A percentile compares a stretch with the other conserved stretches of the same genome.
Evolutionary conservation across 2,797 vertebrate genomes (phyloP).

Genomic region (Triplophysa bombifrons): DNA sequence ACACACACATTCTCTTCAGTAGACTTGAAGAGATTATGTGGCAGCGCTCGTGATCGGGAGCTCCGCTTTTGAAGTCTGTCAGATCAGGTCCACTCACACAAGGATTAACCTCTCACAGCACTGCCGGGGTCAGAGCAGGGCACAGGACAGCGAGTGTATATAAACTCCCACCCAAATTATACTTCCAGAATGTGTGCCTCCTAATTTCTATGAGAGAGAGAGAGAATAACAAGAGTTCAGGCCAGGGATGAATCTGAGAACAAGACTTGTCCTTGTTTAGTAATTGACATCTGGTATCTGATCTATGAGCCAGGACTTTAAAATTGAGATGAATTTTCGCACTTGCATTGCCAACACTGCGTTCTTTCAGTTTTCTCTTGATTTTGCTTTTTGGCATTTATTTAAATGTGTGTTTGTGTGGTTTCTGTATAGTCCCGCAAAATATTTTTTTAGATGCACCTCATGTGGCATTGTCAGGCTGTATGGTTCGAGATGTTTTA

Average conservation of each 20-base stretch:
- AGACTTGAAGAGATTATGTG: conserved; percentile 24
- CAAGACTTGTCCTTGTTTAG: conserved; percentile 10
- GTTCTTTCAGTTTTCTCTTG: too few relatives aligned
- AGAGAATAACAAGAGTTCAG: background rate
- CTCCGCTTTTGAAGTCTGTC: conserved; percentile 49
- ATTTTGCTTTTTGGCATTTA: too few relatives aligned
- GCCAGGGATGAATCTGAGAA: conserved; percentile 27
- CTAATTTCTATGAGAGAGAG: background rate
- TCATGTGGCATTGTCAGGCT: too few relatives aligned
- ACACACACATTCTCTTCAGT: background rate
- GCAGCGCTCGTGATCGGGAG: conserved; percentile 35
- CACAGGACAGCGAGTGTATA: background rate
- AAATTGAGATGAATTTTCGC: conserved; percentile 26
- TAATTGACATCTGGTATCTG: conserved; percentile 45
- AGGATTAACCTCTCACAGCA: conserved; percentile 35
- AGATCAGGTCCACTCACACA: conserved; percentile 24
- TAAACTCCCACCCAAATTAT: background rate
- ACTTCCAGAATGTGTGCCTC: background rate
- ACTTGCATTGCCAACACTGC: background rate
- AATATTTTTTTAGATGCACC: too few relatives aligned
- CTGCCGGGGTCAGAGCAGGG: background rate
- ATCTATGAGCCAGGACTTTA: conserved; percentile 20
- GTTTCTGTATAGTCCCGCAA: too few relatives aligned
- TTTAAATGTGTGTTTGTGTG: too few relatives aligned
- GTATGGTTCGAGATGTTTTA: too few relatives aligned